Percentiles rank a stretch among this genome's conserved stretches.
phyloP scores from a whole-genome alignment of 2,797 vertebrate genomes.

The Characodon lateralis region DNA sequence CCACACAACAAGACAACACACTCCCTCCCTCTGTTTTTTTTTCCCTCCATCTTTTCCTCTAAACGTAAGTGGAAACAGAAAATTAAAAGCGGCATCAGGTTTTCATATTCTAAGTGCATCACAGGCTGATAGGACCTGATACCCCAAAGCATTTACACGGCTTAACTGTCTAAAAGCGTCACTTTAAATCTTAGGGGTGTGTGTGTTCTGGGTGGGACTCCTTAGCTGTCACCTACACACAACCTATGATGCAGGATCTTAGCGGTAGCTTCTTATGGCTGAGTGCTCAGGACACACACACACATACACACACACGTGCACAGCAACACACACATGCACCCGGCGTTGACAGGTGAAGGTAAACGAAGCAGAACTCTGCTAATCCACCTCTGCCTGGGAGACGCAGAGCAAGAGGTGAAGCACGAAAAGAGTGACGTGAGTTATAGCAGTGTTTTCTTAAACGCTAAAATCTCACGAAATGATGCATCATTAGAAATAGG shows the following conservation, averaged over 20 bases:
- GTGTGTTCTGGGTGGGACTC: slow-evolving; percentile 86
- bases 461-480: slow-evolving; percentile 29
- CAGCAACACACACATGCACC: slow-evolving; percentile 33
- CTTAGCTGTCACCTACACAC: slow-evolving; percentile 88
- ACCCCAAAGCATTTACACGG: slow-evolving; percentile 61
- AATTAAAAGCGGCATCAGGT: slow-evolving; percentile 45
- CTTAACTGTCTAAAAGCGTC: slow-evolving; percentile 57
- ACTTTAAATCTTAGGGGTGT: slow-evolving; percentile 34
- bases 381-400: slow-evolving; percentile 84
- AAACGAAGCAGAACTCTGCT: slow-evolving; percentile 86
- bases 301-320: slow-evolving; percentile 6
- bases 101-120: slow-evolving; percentile 69
- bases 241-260: slow-evolving; percentile 84
- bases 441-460: slow-evolving; percentile 36
- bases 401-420: slow-evolving; percentile 51
- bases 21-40: slow-evolving; percentile 25
- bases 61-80: slow-evolving; percentile 56
- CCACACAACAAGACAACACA: slow-evolving; percentile 86
- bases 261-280: slow-evolving; percentile 83
- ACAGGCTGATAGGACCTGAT: slow-evolving; percentile 59
- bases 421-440: slow-evolving; percentile 35
- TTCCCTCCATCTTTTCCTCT: slow-evolving; percentile 29
- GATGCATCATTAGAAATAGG: slow-evolving; percentile 7
- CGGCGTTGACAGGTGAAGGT: slow-evolving; percentile 89
- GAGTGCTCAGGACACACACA: slow-evolving; percentile 86